phyloP scores from a whole-genome alignment of 2,888 invertebrate genomes.

The Pilophorus perplexus region DNA sequence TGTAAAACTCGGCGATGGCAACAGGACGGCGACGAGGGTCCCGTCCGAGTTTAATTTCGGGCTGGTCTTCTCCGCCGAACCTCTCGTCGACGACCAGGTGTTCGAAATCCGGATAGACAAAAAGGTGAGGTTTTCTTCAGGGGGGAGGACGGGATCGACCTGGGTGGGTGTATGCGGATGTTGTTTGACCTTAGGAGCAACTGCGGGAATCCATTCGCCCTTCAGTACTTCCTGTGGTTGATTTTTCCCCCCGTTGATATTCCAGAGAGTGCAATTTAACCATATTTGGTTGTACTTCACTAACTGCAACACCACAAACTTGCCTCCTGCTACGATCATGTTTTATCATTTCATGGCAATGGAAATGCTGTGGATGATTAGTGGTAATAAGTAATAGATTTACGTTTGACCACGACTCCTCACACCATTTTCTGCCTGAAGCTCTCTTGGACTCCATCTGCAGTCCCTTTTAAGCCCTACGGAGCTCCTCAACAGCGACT shows the following conservation, averaged over 20 bases:
- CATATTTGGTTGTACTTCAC: neutral
- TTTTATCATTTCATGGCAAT: neutral
- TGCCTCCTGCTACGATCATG: neutral
- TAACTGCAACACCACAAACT: too few relatives aligned
- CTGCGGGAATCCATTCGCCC: slow-evolving; percentile 15
- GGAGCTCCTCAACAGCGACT: too few relatives aligned
- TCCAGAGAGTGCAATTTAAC: neutral
- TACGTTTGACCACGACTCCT: too few relatives aligned
- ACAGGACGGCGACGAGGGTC: slow-evolving; percentile 75
- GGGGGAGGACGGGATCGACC: neutral
- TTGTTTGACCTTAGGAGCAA: slow-evolving; percentile 18
- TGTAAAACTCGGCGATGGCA: slow-evolving; percentile 78
- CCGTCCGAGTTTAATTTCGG: slow-evolving; percentile 84
- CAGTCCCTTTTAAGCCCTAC: too few relatives aligned
- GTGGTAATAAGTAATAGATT: too few relatives aligned
- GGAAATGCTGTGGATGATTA: too few relatives aligned
- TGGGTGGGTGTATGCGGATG: slow-evolving; percentile 11
- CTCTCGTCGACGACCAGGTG: slow-evolving; percentile 73
- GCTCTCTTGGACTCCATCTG: too few relatives aligned
- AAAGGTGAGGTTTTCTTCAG: slow-evolving; percentile 63
- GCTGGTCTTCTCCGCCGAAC: slow-evolving; percentile 77
- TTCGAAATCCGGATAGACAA: slow-evolving; percentile 86
- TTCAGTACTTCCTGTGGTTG: neutral
- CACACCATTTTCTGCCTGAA: too few relatives aligned
- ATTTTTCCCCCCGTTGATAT: neutral